Evolutionary conservation across 2,888 invertebrate species (phyloP).

Genomic region (Catonia carolina): DNA sequence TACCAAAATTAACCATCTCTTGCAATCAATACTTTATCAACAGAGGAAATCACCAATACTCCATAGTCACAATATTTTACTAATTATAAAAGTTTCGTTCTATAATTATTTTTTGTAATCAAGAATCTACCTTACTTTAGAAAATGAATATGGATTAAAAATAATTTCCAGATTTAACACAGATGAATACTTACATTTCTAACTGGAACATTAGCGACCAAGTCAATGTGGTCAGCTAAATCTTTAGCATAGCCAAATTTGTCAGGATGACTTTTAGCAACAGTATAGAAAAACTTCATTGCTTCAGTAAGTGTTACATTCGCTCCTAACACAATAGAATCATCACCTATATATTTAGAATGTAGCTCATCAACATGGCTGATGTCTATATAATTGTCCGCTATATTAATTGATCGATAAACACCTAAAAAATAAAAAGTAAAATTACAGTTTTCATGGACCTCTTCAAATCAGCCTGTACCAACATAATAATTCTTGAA

Average conservation of each 20-base stretch:
- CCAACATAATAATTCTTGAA: no score
- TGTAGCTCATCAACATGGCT: constrained; percentile 45
- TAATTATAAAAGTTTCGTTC: no score
- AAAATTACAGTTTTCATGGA: no score
- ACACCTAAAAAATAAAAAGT: constrained; percentile 35
- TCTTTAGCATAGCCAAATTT: no score
- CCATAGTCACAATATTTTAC: no score
- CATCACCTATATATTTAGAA: constrained; percentile 37
- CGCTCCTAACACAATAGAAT: constrained; percentile 47
- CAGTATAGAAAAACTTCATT: constrained; percentile 41
- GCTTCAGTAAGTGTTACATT: constrained; percentile 51
- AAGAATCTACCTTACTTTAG: neutral
- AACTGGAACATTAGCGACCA: constrained; percentile 62
- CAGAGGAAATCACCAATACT: no score
- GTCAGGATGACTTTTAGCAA: constrained; percentile 22
- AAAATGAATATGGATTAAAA: neutral
- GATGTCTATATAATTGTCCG: constrained; percentile 46
- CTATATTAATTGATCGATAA: constrained; percentile 43
- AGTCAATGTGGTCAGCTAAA: no score
- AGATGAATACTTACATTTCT: constrained; percentile 57
- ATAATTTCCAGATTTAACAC: neutral
- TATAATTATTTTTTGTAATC: no score
- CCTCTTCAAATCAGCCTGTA: no score
- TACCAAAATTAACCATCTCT: no score
- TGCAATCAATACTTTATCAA: no score